phyloP scores from a whole-genome alignment of 2,113 vertebrate species.

The Rhineura floridana region DNA sequence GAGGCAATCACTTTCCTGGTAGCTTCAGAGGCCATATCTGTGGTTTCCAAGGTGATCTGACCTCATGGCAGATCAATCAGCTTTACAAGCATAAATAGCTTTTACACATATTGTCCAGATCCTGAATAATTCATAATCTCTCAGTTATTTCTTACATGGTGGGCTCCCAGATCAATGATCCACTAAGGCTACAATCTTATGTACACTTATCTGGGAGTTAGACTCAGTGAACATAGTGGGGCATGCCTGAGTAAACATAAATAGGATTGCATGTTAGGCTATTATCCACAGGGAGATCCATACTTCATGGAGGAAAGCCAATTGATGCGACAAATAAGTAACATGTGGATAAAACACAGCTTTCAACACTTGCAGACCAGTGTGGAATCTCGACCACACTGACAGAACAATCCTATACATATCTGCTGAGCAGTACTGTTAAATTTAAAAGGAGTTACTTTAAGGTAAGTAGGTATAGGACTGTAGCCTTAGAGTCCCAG shows the following conservation, averaged over 20 bases:
- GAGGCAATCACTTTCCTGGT: not conserved
- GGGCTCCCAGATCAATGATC: not conserved
- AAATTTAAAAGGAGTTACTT: not conserved
- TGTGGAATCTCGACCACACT: not conserved
- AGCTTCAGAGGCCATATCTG: not conserved
- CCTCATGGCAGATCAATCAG: slow-evolving; percentile 20
- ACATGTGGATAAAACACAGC: not conserved
- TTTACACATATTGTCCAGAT: not conserved
- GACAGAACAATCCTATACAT: not conserved
- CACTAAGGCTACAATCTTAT: not conserved
- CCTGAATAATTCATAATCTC: not conserved
- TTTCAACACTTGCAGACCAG: not conserved
- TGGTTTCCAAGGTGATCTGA: slow-evolving; percentile 23
- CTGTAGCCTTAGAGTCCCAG: not conserved
- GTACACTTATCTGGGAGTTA: not conserved
- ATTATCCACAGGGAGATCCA: not conserved
- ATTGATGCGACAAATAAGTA: not conserved
- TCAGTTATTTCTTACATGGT: not conserved
- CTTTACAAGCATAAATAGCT: slow-evolving; percentile 6
- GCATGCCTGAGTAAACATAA: not conserved
- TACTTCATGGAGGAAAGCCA: not conserved
- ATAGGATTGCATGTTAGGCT: not conserved
- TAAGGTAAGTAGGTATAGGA: not conserved
- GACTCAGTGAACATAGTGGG: not conserved
- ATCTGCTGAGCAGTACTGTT: no score